Percentiles rank a stretch among this genome's conserved stretches.
These are phyloP conservation scores for Peribatodes rhomboidaria DNA, from an alignment of 2,888 invertebrate species.

Conservation along the genomic window DNA sequence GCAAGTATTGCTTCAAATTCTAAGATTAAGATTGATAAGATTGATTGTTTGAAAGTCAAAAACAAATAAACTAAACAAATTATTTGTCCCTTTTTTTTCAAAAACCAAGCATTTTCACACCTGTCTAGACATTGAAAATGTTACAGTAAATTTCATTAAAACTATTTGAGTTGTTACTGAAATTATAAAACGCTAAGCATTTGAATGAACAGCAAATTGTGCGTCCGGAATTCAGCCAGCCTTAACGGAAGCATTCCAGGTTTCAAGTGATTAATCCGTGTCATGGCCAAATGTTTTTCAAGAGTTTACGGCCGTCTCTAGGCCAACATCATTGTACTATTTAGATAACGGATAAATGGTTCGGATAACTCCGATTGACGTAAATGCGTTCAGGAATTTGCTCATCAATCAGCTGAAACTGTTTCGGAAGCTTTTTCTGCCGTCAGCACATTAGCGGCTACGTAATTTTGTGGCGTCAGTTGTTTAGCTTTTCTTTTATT, in stretches of 20 bases:
- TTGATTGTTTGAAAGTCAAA: too few relatives aligned
- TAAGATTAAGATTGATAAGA: too few relatives aligned
- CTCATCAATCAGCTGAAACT: conserved; percentile 32
- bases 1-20: too few relatives aligned
- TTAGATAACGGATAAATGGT: conserved; percentile 63
- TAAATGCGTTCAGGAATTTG: conserved; percentile 45
- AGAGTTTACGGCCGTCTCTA: conserved; percentile 69
- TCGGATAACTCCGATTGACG: conserved; percentile 52
- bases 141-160: too few relatives aligned
- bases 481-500: conserved; percentile 13
- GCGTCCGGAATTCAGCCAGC: not conserved
- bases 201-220: too few relatives aligned
- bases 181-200: too few relatives aligned
- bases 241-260: conserved; percentile 55
- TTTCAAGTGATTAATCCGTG: conserved; percentile 64
- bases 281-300: conserved; percentile 68
- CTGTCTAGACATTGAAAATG: too few relatives aligned
- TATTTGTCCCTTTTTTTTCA: too few relatives aligned
- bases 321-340: conserved; percentile 62
- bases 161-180: too few relatives aligned
- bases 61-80: too few relatives aligned
- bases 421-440: conserved; percentile 32
- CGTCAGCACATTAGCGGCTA: conserved; percentile 24
- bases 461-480: conserved; percentile 16
- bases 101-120: too few relatives aligned